Conservation (phyloP, 2,797 vertebrate genomes). For the Perdix hodgsoniae region DNA sequence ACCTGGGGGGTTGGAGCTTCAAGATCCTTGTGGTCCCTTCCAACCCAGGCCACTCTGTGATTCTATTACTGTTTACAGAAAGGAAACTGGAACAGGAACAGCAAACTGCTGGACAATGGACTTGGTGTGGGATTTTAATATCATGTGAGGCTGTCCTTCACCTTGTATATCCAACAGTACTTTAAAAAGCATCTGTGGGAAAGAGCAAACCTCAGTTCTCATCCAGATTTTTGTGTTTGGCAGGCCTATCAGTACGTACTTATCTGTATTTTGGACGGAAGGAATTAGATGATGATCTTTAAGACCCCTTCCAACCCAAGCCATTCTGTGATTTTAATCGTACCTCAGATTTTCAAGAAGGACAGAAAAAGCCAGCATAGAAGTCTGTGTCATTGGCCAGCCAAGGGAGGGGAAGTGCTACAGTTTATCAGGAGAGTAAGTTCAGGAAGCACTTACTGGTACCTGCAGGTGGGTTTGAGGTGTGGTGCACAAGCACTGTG, state of each 20-base stretch:
- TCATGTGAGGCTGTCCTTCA: background rate
- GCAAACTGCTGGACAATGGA: background rate
- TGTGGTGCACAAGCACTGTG: background rate
- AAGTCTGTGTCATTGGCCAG: background rate
- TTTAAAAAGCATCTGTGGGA: background rate
- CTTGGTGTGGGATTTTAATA: background rate
- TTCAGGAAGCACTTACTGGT: background rate
- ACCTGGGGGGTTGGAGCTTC: too few species aligned
- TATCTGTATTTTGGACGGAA: background rate
- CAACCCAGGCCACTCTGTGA: too few species aligned
- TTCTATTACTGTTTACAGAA: background rate
- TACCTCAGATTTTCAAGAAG: background rate
- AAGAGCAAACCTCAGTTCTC: background rate
- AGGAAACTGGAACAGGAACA: background rate
- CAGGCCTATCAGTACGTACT: background rate
- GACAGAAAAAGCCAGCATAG: background rate
- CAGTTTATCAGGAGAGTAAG: background rate
- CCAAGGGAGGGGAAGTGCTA: rapidly evolving
- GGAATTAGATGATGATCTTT: background rate
- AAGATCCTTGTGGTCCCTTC: too few species aligned
- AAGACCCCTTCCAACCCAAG: background rate
- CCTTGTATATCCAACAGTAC: background rate
- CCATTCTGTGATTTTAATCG: background rate
- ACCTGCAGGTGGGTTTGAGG: too few species aligned
- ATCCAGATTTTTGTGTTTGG: background rate